Percentiles rank a stretch among this genome's conserved stretches.
These are phyloP conservation scores for Zeugodacus cucurbitae DNA, from an alignment of 1,140 invertebrate genomes.

Conservation along the genomic window DNA sequence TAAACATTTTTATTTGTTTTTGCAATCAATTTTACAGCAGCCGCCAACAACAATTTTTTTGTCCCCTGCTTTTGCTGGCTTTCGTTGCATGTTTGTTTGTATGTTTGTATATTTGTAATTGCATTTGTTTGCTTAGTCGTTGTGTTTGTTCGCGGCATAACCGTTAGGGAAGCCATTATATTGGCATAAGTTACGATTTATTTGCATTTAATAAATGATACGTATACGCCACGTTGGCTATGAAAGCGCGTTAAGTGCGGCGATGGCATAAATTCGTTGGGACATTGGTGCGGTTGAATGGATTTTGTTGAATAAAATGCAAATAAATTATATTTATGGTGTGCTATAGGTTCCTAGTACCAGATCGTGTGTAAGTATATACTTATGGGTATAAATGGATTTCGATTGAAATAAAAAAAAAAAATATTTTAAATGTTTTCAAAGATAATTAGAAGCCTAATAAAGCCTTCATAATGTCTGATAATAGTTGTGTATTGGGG, in stretches of 20 bases:
- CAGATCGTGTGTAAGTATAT: too few relatives aligned
- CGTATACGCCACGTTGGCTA: not conserved
- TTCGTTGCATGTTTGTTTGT: not conserved
- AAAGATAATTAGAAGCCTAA: too few relatives aligned
- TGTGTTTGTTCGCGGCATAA: not conserved
- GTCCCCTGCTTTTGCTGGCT: too few relatives aligned
- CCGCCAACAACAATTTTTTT: not conserved
- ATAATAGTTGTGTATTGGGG: too few relatives aligned
- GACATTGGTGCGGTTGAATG: too few relatives aligned
- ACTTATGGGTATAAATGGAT: too few relatives aligned
- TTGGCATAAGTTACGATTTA: conserved; percentile 17
- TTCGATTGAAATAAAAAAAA: too few relatives aligned
- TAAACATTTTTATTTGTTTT: not conserved
- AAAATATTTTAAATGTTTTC: too few relatives aligned
- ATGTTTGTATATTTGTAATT: not conserved
- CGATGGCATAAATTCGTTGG: not conserved
- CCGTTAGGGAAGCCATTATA: not conserved
- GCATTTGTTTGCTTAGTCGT: not conserved
- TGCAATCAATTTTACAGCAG: conserved; percentile 11
- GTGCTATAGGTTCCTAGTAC: too few relatives aligned
- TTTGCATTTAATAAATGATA: conserved; percentile 19
- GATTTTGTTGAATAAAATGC: too few relatives aligned
- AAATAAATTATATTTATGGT: too few relatives aligned
- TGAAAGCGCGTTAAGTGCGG: not conserved
- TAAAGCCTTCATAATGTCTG: too few relatives aligned